Base-by-base conservation (phyloP, 2,113 vertebrate species). In the Channa maculata region DNA sequence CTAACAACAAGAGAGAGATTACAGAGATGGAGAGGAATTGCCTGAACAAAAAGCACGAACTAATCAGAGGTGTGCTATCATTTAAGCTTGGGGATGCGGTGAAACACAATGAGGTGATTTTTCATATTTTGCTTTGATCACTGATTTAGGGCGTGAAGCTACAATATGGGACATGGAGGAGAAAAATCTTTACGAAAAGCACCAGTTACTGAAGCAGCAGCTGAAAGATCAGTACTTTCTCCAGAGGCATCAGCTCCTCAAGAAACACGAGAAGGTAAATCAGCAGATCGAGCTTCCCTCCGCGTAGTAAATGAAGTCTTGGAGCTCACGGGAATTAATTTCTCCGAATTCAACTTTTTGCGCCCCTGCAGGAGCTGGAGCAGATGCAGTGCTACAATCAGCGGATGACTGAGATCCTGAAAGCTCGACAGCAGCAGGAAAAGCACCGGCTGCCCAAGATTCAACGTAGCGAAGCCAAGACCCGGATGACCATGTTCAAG, bases 331-430 rank as follows among this genome's bases (percentile, higher is more conserved):
- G n/a, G n/a, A n/a, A n/a, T n/a, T n/a, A n/a, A n/a, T n/a, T n/a
- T n/a, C n/a, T n/a, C n/a, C n/a, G n/a, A n/a, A n/a, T n/a, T n/a
- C n/a, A n/a, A n/a, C n/a, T n/a, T n/a, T n/a, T n/a, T n/a, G n/a
- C n/a, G n/a, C n/a, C 2, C 1, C 54, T 48, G 0, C 88, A 99
- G 98, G 98, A 99, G 45, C 94, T 93, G 72, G 97, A 98, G 59
- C 98, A 99, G 83, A 98, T 99, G 97, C 97, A 98, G 88, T 95
- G 95, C 66, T 99, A 99, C 82, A 99, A 98, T 86, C 97, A 97
- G 86, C 94, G 98, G 7, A 99, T 99, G 98, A 72, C 94, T 5
- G 98, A 99, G 91, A 93, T 97, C 43, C 87, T 96, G 57, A 96
- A 92, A 88, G 82, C 53, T 2, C 87, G 95, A 50, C 98, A 99